Evolutionary conservation across 2,797 vertebrate species (phyloP).

Genomic region (Anguilla pacifica): DNA sequence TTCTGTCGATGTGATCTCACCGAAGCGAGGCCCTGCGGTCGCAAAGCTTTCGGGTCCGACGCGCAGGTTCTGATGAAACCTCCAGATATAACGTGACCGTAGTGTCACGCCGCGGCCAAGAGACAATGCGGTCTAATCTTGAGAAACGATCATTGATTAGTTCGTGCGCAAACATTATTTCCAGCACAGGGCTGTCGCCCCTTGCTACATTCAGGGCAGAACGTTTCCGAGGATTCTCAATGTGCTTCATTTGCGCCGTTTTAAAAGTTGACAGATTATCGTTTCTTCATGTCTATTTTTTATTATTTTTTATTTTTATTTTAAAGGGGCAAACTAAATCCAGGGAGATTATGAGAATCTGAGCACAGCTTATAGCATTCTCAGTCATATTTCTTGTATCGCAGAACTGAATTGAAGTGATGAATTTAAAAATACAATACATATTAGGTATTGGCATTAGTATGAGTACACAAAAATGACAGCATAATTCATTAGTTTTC

Average conservation of each 20-base stretch:
- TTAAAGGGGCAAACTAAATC: neutral
- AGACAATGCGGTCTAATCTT: neutral
- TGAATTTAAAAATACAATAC: neutral
- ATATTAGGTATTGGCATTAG: neutral
- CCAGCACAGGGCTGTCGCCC: neutral
- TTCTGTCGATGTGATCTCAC: neutral
- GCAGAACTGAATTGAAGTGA: neutral
- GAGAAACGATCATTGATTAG: neutral
- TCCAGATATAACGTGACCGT: neutral
- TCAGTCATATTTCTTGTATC: neutral
- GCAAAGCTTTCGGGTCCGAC: neutral
- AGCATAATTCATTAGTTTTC: neutral
- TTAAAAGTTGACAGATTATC: neutral
- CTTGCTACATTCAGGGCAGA: neutral
- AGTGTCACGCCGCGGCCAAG: neutral
- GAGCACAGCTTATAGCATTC: neutral
- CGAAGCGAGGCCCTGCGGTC: neutral
- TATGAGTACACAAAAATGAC: neutral
- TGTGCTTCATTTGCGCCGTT: neutral
- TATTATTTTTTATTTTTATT: neutral
- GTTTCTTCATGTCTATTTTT: neutral
- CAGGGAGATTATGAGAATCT: neutral
- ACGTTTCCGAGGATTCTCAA: neutral
- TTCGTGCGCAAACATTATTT: neutral
- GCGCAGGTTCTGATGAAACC: neutral